Evolutionary conservation across 2,888 invertebrate genomes (phyloP).

Genomic region (Colletes collaris): DNA sequence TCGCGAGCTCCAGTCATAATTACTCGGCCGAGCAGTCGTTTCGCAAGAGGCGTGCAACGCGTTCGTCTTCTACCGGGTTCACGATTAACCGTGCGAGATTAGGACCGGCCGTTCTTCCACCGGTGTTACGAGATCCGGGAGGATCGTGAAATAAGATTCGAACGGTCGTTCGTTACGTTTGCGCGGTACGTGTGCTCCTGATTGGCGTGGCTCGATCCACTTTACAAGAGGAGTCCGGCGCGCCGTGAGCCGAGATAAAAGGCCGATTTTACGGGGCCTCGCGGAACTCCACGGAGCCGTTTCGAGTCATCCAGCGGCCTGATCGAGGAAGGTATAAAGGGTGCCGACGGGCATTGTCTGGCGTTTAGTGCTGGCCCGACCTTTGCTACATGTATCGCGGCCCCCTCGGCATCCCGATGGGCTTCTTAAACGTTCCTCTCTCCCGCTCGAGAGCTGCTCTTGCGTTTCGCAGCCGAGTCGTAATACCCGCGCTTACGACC

Average conservation of each 20-base stretch:
- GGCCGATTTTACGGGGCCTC: slow-evolving; percentile 67
- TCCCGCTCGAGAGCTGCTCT: slow-evolving; percentile 31
- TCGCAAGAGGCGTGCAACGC: slow-evolving; percentile 29
- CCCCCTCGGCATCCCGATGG: slow-evolving; percentile 68
- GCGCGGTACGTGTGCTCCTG: slow-evolving; percentile 40
- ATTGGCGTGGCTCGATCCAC: slow-evolving; percentile 61
- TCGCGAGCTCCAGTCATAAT: slow-evolving; percentile 14
- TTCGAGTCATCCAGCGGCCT: slow-evolving; percentile 55
- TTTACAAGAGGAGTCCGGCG: slow-evolving; percentile 53
- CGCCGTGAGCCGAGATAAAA: slow-evolving; percentile 60
- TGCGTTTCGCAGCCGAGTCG: slow-evolving; percentile 59
- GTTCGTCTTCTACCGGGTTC: slow-evolving; percentile 31
- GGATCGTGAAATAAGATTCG: slow-evolving; percentile 29
- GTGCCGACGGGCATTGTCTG: slow-evolving; percentile 75
- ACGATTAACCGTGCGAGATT: slow-evolving; percentile 52
- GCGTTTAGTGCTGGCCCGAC: slow-evolving; percentile 75
- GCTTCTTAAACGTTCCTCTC: slow-evolving; percentile 64
- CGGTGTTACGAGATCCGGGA: slow-evolving; percentile 41
- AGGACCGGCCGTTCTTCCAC: slow-evolving; percentile 32
- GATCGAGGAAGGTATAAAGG: slow-evolving; percentile 72
- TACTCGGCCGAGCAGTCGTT: slow-evolving; percentile 32
- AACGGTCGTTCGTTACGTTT: slow-evolving; percentile 40
- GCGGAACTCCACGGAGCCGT: slow-evolving; percentile 56
- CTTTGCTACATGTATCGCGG: slow-evolving; percentile 72
- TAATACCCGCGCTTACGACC: slow-evolving; percentile 67